These are phyloP conservation scores for Patiria miniata DNA, from an alignment of 35 echinoderm and acorn worm genomes.

Conservation along the genomic window DNA sequence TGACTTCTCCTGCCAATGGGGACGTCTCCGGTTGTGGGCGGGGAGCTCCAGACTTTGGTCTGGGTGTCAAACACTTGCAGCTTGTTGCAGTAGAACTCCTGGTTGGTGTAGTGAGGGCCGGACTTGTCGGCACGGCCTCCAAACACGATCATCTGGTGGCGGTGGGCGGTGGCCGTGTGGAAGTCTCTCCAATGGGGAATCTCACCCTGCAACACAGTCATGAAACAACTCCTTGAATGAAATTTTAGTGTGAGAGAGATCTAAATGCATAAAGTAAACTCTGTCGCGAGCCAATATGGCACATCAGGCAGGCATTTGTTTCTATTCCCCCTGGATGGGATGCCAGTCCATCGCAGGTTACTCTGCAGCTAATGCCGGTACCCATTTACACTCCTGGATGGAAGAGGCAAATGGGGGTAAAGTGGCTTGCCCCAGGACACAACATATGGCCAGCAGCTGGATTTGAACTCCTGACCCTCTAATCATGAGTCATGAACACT, in stretches of 20 bases:
- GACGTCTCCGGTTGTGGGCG: slow-evolving; percentile 40
- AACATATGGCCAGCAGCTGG: too few relatives aligned
- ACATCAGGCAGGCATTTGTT: too few relatives aligned
- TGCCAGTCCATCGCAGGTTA: too few relatives aligned
- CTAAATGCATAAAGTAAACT: too few relatives aligned
- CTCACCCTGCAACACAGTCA: slow-evolving; percentile 19
- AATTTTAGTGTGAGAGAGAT: background rate
- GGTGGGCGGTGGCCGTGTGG: slow-evolving; percentile 72
- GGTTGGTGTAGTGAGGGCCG: slow-evolving; percentile 76
- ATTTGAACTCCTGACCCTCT: too few relatives aligned
- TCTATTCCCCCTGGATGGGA: too few relatives aligned
- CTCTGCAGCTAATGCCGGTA: too few relatives aligned
- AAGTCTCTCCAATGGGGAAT: slow-evolving; percentile 90
- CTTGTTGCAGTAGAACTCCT: slow-evolving; percentile 92
- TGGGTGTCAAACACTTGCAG: slow-evolving; percentile 83
- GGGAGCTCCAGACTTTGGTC: slow-evolving; percentile 61
- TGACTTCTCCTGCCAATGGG: slow-evolving; percentile 85
- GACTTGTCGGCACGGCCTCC: slow-evolving; percentile 82
- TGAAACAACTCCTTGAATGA: background rate
- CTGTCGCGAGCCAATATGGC: too few relatives aligned
- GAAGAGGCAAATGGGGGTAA: too few relatives aligned
- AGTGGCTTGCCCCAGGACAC: too few relatives aligned
- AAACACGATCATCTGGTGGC: slow-evolving; percentile 85
- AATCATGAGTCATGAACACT: too few relatives aligned
- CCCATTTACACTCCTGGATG: too few relatives aligned